These are phyloP conservation scores for Myxocyprinus asiaticus DNA, from an alignment of 2,113 vertebrate species.

Conservation along the genomic window DNA sequence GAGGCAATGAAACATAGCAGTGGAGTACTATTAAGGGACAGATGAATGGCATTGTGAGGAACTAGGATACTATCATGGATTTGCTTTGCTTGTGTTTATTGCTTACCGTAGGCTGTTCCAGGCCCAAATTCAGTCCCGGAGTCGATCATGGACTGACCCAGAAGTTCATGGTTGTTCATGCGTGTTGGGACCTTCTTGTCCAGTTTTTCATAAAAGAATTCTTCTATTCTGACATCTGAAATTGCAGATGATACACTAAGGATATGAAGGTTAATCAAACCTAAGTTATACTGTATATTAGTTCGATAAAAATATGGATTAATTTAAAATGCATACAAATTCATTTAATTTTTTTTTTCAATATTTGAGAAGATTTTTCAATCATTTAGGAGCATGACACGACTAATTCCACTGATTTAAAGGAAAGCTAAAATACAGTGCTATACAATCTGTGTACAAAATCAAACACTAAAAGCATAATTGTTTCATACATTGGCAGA, in stretches of 20 bases:
- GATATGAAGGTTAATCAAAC: constrained; percentile 54
- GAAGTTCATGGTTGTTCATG: constrained; percentile 91
- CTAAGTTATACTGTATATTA: neutral
- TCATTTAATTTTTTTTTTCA: neutral
- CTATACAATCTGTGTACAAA: neutral
- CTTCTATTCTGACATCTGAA: constrained; percentile 95
- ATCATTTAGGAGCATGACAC: too few species aligned
- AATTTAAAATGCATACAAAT: neutral
- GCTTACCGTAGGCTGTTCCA: constrained; percentile 93
- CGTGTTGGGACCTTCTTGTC: constrained; percentile 94
- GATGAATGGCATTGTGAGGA: too few species aligned
- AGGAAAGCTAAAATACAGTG: too few species aligned
- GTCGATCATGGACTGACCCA: constrained; percentile 94
- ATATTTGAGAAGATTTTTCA: too few species aligned
- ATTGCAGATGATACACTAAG: constrained; percentile 57
- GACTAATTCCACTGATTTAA: too few species aligned
- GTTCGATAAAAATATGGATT: neutral
- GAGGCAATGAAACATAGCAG: too few species aligned
- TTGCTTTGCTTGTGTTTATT: neutral
- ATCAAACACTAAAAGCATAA: neutral
- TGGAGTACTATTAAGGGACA: too few species aligned
- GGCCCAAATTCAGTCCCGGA: constrained; percentile 94
- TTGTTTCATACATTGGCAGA: too few species aligned
- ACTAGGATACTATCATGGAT: too few species aligned
- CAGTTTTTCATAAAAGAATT: constrained; percentile 97